These are phyloP conservation scores for Itoplectis maculator DNA, from an alignment of 2,888 invertebrate species.

Conservation along the genomic window DNA sequence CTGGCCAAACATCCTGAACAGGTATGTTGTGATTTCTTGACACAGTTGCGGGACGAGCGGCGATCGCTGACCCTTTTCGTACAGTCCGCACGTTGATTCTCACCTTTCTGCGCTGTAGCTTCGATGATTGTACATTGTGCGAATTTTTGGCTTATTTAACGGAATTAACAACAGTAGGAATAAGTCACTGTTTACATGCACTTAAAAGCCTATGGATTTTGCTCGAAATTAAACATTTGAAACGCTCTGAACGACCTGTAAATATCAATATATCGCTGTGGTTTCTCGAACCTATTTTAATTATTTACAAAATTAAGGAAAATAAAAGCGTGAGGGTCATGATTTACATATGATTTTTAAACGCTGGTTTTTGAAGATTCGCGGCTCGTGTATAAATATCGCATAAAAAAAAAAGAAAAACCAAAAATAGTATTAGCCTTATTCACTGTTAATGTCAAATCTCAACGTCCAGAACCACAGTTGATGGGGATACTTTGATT, in stretches of 20 bases:
- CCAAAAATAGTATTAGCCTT: conserved; percentile 25
- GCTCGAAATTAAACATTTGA: too few relatives aligned
- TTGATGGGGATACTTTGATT: conserved; percentile 82
- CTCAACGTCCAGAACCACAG: conserved; percentile 62
- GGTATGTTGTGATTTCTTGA: conserved; percentile 74
- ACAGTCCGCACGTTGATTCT: background rate
- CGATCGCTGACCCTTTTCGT: background rate
- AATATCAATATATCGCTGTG: too few relatives aligned
- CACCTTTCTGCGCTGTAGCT: background rate
- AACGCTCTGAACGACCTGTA: too few relatives aligned
- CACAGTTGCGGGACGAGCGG: background rate
- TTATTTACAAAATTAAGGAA: too few relatives aligned
- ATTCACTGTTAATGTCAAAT: conserved; percentile 23
- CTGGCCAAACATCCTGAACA: conserved; percentile 82
- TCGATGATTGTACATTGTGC: background rate
- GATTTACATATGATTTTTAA: background rate
- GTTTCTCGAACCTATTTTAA: too few relatives aligned
- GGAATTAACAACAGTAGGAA: conserved; percentile 19
- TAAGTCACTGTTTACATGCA: background rate
- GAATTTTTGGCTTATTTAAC: background rate
- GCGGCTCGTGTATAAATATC: too few relatives aligned
- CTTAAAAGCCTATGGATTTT: too few relatives aligned
- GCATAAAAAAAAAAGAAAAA: conserved; percentile 15
- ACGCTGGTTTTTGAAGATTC: background rate
- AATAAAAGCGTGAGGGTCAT: background rate